phyloP scores from a whole-genome alignment of 2,113 vertebrate species.

The Aix galericulata region DNA sequence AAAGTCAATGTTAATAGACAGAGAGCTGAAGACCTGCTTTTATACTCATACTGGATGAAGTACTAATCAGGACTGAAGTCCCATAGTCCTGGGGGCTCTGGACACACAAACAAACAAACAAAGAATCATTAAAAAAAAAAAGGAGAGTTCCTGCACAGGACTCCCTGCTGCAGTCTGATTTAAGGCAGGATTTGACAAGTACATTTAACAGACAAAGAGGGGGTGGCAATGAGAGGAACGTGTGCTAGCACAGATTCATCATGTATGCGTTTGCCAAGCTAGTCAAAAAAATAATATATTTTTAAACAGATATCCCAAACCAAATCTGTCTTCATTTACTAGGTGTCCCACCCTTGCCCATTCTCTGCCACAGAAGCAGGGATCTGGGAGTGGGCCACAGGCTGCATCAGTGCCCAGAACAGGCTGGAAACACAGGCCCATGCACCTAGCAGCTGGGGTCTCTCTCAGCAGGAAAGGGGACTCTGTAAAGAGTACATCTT shows the following conservation, averaged over 20 bases:
- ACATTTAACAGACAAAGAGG: slow-evolving; percentile 7
- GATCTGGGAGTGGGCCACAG: background rate
- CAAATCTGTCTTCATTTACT: background rate
- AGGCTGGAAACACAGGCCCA: background rate
- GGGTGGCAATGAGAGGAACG: background rate
- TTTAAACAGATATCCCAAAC: background rate
- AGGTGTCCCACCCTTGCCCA: background rate
- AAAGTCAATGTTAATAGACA: background rate
- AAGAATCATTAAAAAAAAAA: too few relatives aligned
- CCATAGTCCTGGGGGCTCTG: background rate
- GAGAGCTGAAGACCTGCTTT: background rate
- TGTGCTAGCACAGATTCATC: slow-evolving; percentile 19
- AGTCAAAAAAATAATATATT: background rate
- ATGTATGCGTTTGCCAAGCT: background rate
- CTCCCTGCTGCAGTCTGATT: background rate
- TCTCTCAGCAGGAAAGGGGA: rapidly evolving
- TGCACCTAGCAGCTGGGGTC: background rate
- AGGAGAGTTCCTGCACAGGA: background rate
- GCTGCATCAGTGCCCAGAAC: background rate
- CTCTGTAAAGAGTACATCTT: background rate
- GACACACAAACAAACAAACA: background rate
- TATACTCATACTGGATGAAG: background rate
- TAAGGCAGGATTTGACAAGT: background rate
- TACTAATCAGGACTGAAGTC: background rate
- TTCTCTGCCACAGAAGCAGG: background rate